These are phyloP conservation scores for Eupristina koningsbergeri DNA, from an alignment of 1,140 invertebrate species.

Conservation along the genomic window DNA sequence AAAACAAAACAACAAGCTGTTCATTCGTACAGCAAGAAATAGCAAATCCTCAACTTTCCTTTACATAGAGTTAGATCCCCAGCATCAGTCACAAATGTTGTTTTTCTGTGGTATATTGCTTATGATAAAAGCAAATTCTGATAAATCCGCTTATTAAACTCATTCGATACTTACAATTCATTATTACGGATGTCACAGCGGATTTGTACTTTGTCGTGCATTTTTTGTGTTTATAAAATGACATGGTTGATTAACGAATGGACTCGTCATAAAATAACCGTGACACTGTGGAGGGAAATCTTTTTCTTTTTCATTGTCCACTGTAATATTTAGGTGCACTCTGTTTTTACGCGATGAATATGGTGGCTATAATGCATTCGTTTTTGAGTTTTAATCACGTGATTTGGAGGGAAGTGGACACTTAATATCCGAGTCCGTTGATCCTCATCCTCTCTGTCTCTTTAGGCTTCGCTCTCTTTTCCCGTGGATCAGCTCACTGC, in stretches of 20 bases:
- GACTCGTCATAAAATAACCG: neutral
- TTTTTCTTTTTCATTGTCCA: too few relatives aligned
- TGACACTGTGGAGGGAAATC: slow-evolving; percentile 4
- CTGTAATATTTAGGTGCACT: too few relatives aligned
- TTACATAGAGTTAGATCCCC: too few relatives aligned
- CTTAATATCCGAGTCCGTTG: slow-evolving; percentile 29
- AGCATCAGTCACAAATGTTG: neutral
- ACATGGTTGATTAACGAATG: neutral
- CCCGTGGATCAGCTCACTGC: neutral
- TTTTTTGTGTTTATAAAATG: slow-evolving; percentile 10
- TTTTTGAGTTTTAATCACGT: slow-evolving; percentile 44
- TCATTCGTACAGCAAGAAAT: slow-evolving; percentile 5
- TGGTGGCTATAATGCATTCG: too few relatives aligned
- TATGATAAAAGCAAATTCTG: neutral
- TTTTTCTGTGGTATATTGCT: neutral
- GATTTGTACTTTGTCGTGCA: neutral
- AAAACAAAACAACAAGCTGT: slow-evolving; percentile 12
- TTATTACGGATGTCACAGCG: neutral
- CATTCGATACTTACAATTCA: slow-evolving; percentile 19
- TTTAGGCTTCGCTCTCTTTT: neutral
- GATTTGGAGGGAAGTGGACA: slow-evolving; percentile 42
- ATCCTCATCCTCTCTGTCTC: slow-evolving; percentile 1
- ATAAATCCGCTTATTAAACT: slow-evolving; percentile 17
- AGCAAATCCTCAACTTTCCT: slow-evolving; percentile 4
- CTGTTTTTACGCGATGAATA: too few relatives aligned